phyloP scores from a whole-genome alignment of 2,888 invertebrate species.

The Amaurobius ferox region DNA sequence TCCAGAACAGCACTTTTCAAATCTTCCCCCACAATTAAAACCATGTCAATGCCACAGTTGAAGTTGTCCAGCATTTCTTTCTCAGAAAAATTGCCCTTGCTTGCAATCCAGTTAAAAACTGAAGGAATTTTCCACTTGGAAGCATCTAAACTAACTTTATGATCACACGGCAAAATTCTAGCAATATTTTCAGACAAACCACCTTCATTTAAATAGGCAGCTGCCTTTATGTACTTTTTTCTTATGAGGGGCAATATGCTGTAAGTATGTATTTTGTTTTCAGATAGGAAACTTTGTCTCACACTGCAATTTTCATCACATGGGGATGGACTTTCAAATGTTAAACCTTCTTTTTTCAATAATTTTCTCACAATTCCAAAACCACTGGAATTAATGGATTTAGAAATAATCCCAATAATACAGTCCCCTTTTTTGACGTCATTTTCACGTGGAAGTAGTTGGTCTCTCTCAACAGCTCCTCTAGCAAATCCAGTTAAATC shows the following conservation, averaged over 20 bases:
- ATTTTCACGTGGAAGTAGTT: conserved; percentile 84
- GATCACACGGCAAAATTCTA: conserved; percentile 85
- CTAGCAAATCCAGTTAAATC: conserved; percentile 97
- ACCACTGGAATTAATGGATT: conserved; percentile 95
- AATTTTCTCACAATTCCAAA: conserved; percentile 91
- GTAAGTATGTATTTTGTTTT: conserved; percentile 91
- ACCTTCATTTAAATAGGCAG: conserved; percentile 96
- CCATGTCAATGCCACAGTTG: conserved; percentile 96
- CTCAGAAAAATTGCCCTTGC: conserved; percentile 84
- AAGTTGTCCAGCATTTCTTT: conserved; percentile 91
- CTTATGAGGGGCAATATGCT: conserved; percentile 85
- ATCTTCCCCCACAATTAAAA: conserved; percentile 84
- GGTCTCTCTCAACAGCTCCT: conserved; percentile 89
- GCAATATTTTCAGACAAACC: conserved; percentile 93
- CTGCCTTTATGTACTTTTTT: conserved; percentile 86
- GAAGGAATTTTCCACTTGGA: conserved; percentile 81
- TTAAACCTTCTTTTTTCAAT: conserved; percentile 83
- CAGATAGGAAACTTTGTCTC: conserved; percentile 88
- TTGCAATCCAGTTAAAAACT: conserved; percentile 93
- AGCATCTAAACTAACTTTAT: conserved; percentile 84
- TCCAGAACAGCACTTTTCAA: conserved; percentile 80
- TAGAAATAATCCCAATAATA: conserved; percentile 90
- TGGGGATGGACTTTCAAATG: conserved; percentile 86
- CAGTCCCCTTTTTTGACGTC: conserved; percentile 86
- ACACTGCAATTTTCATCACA: conserved; percentile 82